These are phyloP conservation scores for Eretmocerus hayati DNA, from an alignment of 2,888 invertebrate genomes.

Conservation along the genomic window DNA sequence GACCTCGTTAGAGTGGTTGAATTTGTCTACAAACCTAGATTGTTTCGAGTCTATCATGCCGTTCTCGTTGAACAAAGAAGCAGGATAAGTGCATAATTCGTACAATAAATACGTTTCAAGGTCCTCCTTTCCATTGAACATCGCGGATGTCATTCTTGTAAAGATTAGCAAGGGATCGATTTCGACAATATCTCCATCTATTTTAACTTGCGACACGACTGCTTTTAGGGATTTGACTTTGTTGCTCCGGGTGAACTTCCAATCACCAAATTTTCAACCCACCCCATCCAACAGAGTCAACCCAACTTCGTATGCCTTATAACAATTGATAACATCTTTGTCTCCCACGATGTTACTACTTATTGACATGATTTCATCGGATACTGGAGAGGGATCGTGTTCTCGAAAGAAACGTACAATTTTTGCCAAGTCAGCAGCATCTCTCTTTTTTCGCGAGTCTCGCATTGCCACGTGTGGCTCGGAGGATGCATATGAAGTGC, in stretches of 20 bases:
- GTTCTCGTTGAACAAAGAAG: neutral
- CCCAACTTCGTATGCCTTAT: conserved; percentile 20
- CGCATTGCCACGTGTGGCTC: neutral
- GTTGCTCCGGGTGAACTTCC: conserved; percentile 27
- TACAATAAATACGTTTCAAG: neutral
- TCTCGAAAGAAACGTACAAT: neutral
- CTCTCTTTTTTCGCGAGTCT: neutral
- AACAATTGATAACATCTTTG: conserved; percentile 14
- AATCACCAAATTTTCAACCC: conserved; percentile 10
- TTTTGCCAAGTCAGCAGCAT: conserved; percentile 11
- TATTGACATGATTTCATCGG: neutral
- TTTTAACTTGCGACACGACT: too few species aligned
- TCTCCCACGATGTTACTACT: conserved; percentile 10
- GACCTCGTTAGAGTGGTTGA: neutral
- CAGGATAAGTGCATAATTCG: neutral
- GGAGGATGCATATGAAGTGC: neutral
- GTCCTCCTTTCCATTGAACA: neutral
- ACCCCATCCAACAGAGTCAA: conserved; percentile 1
- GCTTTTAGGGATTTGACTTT: too few species aligned
- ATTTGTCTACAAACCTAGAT: neutral
- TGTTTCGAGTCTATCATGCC: neutral
- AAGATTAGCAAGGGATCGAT: conserved; percentile 28
- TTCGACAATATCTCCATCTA: conserved; percentile 25
- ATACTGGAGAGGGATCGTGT: neutral
- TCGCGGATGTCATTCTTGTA: conserved; percentile 11